Percentiles rank a stretch among this genome's conserved stretches.
Evolutionary conservation across 2,113 vertebrate species (phyloP).

Genomic region (Vicugna pacos): DNA sequence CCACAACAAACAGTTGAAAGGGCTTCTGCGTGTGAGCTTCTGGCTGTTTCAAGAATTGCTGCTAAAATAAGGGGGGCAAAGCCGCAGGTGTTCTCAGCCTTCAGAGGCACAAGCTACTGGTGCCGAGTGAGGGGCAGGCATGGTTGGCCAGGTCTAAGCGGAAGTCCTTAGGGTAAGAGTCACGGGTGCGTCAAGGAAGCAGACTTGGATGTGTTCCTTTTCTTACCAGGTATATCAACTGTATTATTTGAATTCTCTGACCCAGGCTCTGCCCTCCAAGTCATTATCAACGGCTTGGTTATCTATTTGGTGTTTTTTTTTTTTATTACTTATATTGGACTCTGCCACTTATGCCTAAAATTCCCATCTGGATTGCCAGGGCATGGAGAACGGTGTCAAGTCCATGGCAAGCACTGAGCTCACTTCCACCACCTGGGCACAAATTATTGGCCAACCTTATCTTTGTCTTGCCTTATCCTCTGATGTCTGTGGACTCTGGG

Average conservation of each 20-base stretch:
- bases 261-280: neutral
- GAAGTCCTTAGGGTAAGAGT: neutral
- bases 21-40: slow-evolving; percentile 78
- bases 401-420: neutral
- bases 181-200: neutral
- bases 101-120: slow-evolving; percentile 36
- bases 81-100: slow-evolving; percentile 69
- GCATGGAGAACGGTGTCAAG: neutral
- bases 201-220: neutral
- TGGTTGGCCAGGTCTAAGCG: neutral
- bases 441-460: neutral
- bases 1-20: slow-evolving; percentile 87
- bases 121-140: neutral
- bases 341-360: slow-evolving; percentile 40
- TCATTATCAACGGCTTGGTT: neutral
- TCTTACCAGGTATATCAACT: neutral
- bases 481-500: neutral
- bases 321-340: neutral
- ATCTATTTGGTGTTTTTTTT: neutral
- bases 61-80: slow-evolving; percentile 72
- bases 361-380: neutral
- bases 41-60: slow-evolving; percentile 56
- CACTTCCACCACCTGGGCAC: neutral
- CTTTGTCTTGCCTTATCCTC: neutral
- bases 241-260: neutral